phyloP scores from a whole-genome alignment of 2,797 vertebrate species.

The Hemibagrus guttatus region DNA sequence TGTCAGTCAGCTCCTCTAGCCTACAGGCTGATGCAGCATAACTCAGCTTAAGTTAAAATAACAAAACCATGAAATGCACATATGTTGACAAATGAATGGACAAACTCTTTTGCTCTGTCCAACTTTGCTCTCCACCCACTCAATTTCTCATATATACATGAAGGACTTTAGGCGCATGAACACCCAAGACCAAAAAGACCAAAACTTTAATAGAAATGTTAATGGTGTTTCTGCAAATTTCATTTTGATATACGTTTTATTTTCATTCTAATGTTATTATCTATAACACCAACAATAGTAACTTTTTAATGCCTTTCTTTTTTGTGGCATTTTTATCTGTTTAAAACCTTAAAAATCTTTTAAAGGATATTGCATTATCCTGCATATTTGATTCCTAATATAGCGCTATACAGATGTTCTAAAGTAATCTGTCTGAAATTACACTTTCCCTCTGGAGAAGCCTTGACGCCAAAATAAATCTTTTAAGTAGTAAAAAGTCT shows the following conservation, averaged over 20 bases:
- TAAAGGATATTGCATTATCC: not conserved
- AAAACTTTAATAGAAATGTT: not conserved
- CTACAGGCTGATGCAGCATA: constrained; percentile 55
- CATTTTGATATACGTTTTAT: not conserved
- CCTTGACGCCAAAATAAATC: not conserved
- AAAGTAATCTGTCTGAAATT: not conserved
- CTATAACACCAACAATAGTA: not conserved
- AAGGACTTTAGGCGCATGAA: not conserved
- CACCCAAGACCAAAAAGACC: not conserved
- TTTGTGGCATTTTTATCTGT: not conserved
- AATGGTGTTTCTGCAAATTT: not conserved
- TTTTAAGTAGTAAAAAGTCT: not conserved
- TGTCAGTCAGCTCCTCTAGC: constrained; percentile 59
- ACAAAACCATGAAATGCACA: constrained; percentile 72
- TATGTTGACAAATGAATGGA: constrained; percentile 55
- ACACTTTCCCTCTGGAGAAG: not conserved
- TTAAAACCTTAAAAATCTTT: not conserved
- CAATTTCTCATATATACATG: not conserved
- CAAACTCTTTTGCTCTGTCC: constrained; percentile 51
- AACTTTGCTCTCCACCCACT: constrained; percentile 3
- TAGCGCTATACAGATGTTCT: not conserved
- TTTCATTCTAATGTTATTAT: not conserved
- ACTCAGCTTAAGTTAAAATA: constrained; percentile 71
- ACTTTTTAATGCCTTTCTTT: not conserved
- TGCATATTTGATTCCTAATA: not conserved